phyloP scores from a whole-genome alignment of 1,140 invertebrate species.

The Paraescarpia echinospica region DNA sequence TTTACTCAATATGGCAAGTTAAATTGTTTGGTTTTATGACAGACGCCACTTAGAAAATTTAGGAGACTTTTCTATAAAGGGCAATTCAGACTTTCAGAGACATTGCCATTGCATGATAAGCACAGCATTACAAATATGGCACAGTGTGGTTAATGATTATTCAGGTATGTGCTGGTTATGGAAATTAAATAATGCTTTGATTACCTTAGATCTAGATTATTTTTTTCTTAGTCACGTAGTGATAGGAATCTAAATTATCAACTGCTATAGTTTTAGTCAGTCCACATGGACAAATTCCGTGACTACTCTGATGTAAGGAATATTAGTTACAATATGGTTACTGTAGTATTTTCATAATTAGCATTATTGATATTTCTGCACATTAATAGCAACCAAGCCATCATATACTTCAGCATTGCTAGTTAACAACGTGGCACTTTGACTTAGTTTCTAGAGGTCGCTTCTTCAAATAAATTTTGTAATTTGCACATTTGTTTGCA shows the following conservation, averaged over 20 bases:
- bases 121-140: neutral
- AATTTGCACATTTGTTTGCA: neutral
- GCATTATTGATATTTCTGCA: too few species aligned
- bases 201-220: neutral
- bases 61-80: neutral
- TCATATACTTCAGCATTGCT: neutral
- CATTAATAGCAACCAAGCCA: neutral
- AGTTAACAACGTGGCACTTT: neutral
- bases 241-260: neutral
- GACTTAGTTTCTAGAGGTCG: neutral
- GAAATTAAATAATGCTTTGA: neutral
- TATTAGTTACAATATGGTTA: neutral
- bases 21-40: neutral
- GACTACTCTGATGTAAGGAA: neutral
- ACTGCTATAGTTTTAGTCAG: neutral
- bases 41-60: neutral
- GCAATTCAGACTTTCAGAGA: neutral
- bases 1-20: neutral
- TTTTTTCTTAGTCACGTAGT: neutral
- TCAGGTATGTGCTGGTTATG: neutral
- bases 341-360: too few species aligned
- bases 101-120: neutral
- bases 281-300: neutral
- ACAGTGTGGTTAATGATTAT: neutral
- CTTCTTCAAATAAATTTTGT: neutral